These are phyloP conservation scores for Cliona cf. orientalis DNA, from an alignment of 37 sponge, comb jelly and placozoan genomes.

Conservation along the genomic window DNA sequence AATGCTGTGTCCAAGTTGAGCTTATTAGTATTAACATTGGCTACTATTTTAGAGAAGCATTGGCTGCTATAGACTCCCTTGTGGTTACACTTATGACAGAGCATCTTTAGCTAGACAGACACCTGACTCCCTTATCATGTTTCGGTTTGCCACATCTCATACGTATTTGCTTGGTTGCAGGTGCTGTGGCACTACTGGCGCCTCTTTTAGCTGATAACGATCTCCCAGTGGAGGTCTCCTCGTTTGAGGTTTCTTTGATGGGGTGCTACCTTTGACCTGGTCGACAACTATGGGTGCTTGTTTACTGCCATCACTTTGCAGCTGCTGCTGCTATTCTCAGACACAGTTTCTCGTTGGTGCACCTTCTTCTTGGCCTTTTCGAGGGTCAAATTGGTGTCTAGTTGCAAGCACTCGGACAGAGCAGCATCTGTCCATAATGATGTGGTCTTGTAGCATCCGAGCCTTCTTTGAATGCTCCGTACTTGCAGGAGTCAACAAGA, in stretches of 20 bases:
- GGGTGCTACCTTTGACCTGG: too few relatives aligned
- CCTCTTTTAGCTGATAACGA: background rate
- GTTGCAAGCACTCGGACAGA: constrained; percentile 9
- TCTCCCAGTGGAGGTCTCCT: background rate
- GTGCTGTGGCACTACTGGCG: background rate
- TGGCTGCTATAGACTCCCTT: constrained; percentile 21
- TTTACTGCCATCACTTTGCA: background rate
- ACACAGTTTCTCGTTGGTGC: background rate
- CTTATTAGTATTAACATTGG: too few relatives aligned
- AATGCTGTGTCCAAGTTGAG: too few relatives aligned
- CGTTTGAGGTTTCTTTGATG: background rate
- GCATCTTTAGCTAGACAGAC: background rate
- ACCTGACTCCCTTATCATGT: background rate
- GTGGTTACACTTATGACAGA: background rate
- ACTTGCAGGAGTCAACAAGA: constrained; percentile 24
- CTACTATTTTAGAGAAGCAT: too few relatives aligned
- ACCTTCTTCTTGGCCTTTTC: constrained; percentile 5
- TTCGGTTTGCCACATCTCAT: constrained; percentile 2
- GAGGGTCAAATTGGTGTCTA: constrained; percentile 15
- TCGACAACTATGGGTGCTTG: background rate
- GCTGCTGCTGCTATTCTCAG: background rate
- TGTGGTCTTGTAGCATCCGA: constrained; percentile 30
- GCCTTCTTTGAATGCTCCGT: constrained; percentile 15
- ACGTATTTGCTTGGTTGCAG: background rate
- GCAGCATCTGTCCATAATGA: constrained; percentile 14